These are phyloP conservation scores for Diplogasteroides magnus DNA, from an alignment of 1,140 invertebrate genomes.

Conservation along the genomic window DNA sequence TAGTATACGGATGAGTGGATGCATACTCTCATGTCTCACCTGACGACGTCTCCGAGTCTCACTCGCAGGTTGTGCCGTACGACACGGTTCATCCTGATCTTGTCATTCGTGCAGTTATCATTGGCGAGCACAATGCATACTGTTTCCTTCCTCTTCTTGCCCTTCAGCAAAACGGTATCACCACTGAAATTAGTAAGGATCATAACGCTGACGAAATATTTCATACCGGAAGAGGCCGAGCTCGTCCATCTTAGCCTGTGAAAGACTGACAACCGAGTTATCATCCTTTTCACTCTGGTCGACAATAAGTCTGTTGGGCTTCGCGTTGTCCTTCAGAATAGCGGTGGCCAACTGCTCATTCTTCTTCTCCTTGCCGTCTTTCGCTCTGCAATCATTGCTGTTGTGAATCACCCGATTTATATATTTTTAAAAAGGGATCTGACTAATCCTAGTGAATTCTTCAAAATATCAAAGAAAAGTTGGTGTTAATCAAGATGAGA, in stretches of 20 bases:
- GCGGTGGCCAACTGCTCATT: neutral
- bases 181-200: conserved; percentile 64
- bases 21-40: too few relatives aligned
- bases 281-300: conserved; percentile 66
- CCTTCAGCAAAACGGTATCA: conserved; percentile 77
- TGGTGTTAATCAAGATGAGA: too few relatives aligned
- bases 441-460: too few relatives aligned
- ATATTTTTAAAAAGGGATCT: too few relatives aligned
- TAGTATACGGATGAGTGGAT: conserved; percentile 1
- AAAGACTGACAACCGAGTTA: conserved; percentile 27
- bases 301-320: conserved; percentile 92
- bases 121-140: conserved; percentile 96
- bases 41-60: conserved; percentile 90
- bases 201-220: too few relatives aligned
- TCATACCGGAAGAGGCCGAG: conserved; percentile 78
- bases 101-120: conserved; percentile 89
- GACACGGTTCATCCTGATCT: conserved; percentile 96
- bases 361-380: neutral
- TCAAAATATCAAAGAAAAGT: too few relatives aligned
- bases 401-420: too few relatives aligned
- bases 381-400: neutral
- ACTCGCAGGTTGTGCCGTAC: conserved; percentile 96
- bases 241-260: conserved; percentile 90
- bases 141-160: conserved; percentile 93
- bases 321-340: conserved; percentile 47